phyloP scores from a whole-genome alignment of 1,140 invertebrate species.

The Macrosteles quadrilineatus region DNA sequence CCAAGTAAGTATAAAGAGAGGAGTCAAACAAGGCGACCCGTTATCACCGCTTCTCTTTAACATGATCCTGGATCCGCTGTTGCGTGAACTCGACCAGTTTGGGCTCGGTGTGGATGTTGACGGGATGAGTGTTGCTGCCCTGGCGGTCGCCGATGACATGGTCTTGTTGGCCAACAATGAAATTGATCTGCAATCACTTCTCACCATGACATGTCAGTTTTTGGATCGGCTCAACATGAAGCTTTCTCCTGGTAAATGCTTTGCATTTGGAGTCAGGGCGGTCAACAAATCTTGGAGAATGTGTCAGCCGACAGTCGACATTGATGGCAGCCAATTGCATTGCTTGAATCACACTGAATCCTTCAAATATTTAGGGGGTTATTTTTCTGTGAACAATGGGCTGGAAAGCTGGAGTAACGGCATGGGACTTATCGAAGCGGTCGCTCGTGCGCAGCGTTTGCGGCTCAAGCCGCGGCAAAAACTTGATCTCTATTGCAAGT shows the following conservation, averaged over 20 bases:
- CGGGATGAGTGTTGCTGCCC: constrained; percentile 17
- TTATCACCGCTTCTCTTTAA: constrained; percentile 49
- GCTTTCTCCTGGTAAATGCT: constrained; percentile 39
- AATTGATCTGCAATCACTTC: constrained; percentile 31
- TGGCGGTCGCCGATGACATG: constrained; percentile 48
- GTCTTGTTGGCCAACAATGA: constrained; percentile 36
- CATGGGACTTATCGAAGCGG: neutral
- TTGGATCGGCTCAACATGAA: constrained; percentile 34
- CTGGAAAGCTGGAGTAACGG: neutral
- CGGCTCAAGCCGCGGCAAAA: constrained; percentile 19
- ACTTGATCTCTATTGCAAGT: neutral
- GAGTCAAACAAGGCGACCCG: constrained; percentile 51
- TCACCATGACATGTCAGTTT: constrained; percentile 29
- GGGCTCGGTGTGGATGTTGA: constrained; percentile 17
- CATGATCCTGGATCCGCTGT: constrained; percentile 44
- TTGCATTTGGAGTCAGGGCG: constrained; percentile 34
- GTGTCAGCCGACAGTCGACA: neutral
- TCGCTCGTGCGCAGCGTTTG: neutral
- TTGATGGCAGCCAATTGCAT: neutral
- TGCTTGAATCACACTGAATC: neutral
- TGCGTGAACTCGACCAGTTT: constrained; percentile 31
- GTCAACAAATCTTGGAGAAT: neutral
- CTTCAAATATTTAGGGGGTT: neutral
- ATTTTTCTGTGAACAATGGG: neutral
- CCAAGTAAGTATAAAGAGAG: constrained; percentile 37